Conservation (phyloP, 2,888 invertebrate genomes). For the Aphodius sticticus region DNA sequence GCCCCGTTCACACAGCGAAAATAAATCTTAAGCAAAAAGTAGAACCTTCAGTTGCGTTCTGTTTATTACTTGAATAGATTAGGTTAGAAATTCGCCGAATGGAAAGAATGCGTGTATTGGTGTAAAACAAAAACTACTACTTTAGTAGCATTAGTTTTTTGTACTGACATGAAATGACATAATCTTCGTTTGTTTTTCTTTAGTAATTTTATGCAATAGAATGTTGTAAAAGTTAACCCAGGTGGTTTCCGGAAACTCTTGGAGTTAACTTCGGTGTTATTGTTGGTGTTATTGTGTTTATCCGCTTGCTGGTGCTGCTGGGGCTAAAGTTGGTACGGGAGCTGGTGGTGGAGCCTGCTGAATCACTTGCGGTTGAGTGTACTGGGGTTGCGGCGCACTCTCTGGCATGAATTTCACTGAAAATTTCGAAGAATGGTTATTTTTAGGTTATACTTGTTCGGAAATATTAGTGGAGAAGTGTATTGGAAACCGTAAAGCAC, state of each 20-base stretch:
- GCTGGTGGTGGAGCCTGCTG: conserved; percentile 32
- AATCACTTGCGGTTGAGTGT: conserved; percentile 33
- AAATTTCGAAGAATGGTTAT: conserved; percentile 32
- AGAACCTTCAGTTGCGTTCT: not conserved
- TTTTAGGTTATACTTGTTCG: not conserved
- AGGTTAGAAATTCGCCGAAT: not conserved
- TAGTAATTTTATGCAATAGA: not conserved
- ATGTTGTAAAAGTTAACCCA: not conserved
- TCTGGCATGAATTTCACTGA: conserved; percentile 53
- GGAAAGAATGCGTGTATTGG: not conserved
- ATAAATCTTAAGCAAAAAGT: not conserved
- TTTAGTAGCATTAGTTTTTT: not conserved
- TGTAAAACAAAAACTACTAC: not conserved
- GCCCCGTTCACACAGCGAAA: not conserved
- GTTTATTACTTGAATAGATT: not conserved
- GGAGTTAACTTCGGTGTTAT: conserved; percentile 12
- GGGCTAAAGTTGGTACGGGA: conserved; percentile 33
- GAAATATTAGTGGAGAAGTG: not conserved
- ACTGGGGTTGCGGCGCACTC: conserved; percentile 40
- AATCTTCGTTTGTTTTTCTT: not conserved
- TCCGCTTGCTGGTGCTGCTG: conserved; percentile 23
- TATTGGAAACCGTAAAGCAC: not conserved
- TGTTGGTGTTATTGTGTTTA: conserved; percentile 6
- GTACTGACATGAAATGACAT: not conserved
- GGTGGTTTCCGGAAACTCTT: not conserved